These are phyloP conservation scores for Andricus quercusramuli DNA, from an alignment of 2,888 invertebrate species.

Conservation along the genomic window DNA sequence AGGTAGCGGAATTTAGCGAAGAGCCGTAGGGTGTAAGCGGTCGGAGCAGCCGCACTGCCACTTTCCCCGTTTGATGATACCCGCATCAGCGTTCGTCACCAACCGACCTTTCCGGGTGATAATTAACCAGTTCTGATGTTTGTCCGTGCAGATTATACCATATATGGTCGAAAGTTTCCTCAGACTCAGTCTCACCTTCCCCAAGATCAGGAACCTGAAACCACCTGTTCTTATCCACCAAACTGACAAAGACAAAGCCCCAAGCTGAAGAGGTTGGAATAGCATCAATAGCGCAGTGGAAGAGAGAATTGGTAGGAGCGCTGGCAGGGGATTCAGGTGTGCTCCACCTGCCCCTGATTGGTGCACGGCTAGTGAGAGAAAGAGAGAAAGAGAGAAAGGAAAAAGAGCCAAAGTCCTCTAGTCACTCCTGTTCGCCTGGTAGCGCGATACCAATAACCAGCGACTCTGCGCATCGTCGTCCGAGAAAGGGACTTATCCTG, in stretches of 20 bases:
- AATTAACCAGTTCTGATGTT: conserved; percentile 59
- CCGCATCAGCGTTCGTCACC: conserved; percentile 63
- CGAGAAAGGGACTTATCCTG: conserved; percentile 45
- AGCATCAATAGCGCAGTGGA: background rate
- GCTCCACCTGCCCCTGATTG: conserved; percentile 10
- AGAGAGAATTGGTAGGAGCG: background rate
- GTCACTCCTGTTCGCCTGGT: conserved; percentile 60
- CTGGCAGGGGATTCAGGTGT: conserved; percentile 31
- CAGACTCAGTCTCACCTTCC: conserved; percentile 42
- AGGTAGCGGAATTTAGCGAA: background rate
- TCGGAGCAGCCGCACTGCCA: background rate
- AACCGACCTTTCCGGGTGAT: conserved; percentile 66
- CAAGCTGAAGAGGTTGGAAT: background rate
- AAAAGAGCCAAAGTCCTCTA: conserved; percentile 26
- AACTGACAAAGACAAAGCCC: conserved; percentile 11
- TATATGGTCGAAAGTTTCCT: conserved; percentile 51
- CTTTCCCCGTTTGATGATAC: conserved; percentile 47
- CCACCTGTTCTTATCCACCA: background rate
- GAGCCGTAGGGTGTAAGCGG: background rate
- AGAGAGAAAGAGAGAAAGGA: conserved; percentile 23
- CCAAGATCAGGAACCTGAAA: background rate
- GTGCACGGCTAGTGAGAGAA: background rate
- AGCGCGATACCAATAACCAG: conserved; percentile 70
- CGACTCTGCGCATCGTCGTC: conserved; percentile 70
- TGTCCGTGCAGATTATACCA: conserved; percentile 45